Evolutionary conservation across 2,113 vertebrate species (phyloP).

Genomic region (Sylvilagus bachmani): DNA sequence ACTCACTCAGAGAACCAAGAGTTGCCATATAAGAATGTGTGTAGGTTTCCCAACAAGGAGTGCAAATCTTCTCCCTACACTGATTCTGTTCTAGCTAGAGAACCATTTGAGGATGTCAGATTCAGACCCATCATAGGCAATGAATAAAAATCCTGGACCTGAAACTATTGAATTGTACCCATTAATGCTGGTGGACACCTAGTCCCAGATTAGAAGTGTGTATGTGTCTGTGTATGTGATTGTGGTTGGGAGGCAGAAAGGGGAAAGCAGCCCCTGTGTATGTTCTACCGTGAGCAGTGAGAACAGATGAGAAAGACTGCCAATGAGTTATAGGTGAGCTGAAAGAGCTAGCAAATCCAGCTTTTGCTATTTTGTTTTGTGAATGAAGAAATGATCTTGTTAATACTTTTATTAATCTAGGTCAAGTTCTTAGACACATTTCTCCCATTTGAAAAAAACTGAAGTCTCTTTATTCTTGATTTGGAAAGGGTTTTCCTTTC

Average conservation of each 20-base stretch:
- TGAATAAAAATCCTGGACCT: neutral
- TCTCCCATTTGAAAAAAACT: constrained; percentile 37
- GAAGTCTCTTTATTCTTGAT: constrained; percentile 72
- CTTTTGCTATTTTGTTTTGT: constrained; percentile 54
- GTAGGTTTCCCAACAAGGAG: neutral
- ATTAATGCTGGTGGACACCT: neutral
- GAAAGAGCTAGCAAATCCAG: neutral
- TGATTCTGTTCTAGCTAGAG: neutral
- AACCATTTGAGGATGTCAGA: neutral
- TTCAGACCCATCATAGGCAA: neutral
- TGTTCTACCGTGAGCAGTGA: neutral
- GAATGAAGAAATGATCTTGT: constrained; percentile 60
- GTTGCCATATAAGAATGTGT: neutral
- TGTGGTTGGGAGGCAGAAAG: neutral
- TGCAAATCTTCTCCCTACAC: neutral
- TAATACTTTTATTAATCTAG: constrained; percentile 61
- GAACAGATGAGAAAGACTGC: neutral
- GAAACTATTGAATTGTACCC: neutral
- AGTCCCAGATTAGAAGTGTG: neutral
- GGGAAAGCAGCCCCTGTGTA: neutral
- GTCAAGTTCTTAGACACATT: constrained; percentile 60
- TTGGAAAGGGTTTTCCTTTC: constrained; percentile 44
- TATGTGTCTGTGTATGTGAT: neutral
- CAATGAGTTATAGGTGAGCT: constrained; percentile 6
- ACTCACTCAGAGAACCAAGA: neutral